A percentile compares a stretch with the other conserved stretches of the same genome.
Evolutionary conservation across 53 echinoderm and acorn worm species (phyloP).

Genomic region (Crossaster papposus): DNA sequence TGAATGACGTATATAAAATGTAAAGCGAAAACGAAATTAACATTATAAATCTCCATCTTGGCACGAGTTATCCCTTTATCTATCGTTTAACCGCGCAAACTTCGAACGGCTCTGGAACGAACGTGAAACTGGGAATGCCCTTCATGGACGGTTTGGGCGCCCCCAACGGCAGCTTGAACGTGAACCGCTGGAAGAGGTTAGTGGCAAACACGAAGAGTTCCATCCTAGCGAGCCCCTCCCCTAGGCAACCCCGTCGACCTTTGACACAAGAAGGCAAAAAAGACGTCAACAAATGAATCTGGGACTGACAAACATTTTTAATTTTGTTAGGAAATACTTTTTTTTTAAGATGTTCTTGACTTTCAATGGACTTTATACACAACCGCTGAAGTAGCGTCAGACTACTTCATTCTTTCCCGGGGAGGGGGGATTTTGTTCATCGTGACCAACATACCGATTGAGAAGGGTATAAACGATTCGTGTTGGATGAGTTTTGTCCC

Average conservation of each 20-base stretch:
- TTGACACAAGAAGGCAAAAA: not conserved
- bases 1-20: too few species aligned
- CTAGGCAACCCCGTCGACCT: constrained; percentile 31
- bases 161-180: constrained; percentile 21
- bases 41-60: not conserved
- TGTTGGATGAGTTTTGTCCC: constrained; percentile 9
- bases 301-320: too few species aligned
- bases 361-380: too few species aligned
- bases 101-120: not conserved
- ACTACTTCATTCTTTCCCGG: not conserved
- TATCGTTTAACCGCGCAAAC: constrained; percentile 23
- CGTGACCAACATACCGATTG: not conserved
- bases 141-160: not conserved
- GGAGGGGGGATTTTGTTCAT: too few species aligned
- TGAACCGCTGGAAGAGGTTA: constrained; percentile 34
- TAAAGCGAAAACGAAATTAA: not conserved
- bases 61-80: too few species aligned
- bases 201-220: constrained; percentile 21
- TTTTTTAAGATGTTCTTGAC: too few species aligned
- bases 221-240: constrained; percentile 31
- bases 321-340: too few species aligned
- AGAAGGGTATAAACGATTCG: constrained; percentile 19
- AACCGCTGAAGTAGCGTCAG: too few species aligned
- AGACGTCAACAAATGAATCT: too few species aligned
- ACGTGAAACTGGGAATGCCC: not conserved